These are phyloP conservation scores for Daboia siamensis DNA, from an alignment of 2,113 vertebrate genomes.

Conservation along the genomic window DNA sequence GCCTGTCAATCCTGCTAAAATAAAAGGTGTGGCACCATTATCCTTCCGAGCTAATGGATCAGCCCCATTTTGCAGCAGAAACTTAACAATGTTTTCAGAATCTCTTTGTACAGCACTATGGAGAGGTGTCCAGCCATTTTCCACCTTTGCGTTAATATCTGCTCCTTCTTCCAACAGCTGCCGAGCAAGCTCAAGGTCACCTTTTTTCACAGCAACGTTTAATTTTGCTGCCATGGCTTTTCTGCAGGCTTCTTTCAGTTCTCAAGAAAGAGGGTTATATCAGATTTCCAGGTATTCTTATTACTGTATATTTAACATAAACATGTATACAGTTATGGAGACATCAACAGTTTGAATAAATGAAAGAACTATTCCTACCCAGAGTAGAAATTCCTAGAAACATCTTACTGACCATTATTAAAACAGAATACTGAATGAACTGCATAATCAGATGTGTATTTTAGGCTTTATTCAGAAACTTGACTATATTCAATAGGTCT, in stretches of 20 bases:
- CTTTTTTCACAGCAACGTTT: neutral
- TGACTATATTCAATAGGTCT: neutral
- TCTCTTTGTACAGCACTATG: slow-evolving; percentile 29
- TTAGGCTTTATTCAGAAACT: neutral
- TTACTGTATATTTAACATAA: neutral
- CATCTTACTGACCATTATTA: neutral
- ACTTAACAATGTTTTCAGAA: slow-evolving; percentile 2
- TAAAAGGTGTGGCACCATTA: slow-evolving; percentile 69
- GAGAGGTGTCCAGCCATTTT: slow-evolving; percentile 64
- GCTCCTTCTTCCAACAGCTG: slow-evolving; percentile 59
- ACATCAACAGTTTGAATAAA: neutral
- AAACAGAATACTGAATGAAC: neutral
- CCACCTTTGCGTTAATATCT: slow-evolving; percentile 55
- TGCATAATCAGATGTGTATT: neutral
- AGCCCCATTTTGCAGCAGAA: slow-evolving; percentile 64
- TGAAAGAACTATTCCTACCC: neutral
- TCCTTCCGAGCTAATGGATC: slow-evolving; percentile 52
- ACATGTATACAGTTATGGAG: neutral
- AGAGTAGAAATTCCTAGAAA: neutral
- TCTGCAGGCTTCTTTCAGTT: neutral
- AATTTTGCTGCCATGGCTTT: accelerated
- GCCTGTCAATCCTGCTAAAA: slow-evolving; percentile 49
- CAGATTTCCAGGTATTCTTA: neutral
- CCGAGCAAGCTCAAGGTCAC: neutral
- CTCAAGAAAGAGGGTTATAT: neutral